phyloP scores from a whole-genome alignment of 35 echinoderm and acorn worm genomes.

The Apostichopus japonicus region DNA sequence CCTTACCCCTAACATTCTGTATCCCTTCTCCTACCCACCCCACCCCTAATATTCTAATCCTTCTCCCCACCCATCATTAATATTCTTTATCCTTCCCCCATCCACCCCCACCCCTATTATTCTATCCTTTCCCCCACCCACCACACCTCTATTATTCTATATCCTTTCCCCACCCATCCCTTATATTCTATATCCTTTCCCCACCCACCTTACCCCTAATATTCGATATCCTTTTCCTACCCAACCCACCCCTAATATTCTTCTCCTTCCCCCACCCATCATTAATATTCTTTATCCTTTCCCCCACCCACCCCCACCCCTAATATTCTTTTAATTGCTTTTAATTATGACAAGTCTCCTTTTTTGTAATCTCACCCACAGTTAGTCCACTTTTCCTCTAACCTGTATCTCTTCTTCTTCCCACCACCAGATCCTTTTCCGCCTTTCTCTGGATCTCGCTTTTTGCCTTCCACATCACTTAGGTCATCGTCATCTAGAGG shows the following conservation, averaged over 20 bases:
- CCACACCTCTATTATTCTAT: neutral
- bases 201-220: neutral
- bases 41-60: neutral
- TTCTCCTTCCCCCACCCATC: neutral
- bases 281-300: neutral
- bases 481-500: neutral
- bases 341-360: neutral
- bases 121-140: neutral
- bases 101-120: neutral
- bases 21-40: neutral
- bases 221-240: neutral
- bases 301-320: neutral
- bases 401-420: constrained; percentile 46
- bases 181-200: neutral
- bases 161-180: neutral
- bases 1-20: neutral
- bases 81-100: neutral
- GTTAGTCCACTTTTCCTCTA: constrained; percentile 6
- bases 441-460: constrained; percentile 16
- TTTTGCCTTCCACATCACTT: constrained; percentile 9
- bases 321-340: neutral
- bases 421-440: neutral
- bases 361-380: neutral
- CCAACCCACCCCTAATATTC: neutral
- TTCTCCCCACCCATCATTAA: neutral